Conservation (phyloP, 2,888 invertebrate species). For the Erebia aethiops region DNA sequence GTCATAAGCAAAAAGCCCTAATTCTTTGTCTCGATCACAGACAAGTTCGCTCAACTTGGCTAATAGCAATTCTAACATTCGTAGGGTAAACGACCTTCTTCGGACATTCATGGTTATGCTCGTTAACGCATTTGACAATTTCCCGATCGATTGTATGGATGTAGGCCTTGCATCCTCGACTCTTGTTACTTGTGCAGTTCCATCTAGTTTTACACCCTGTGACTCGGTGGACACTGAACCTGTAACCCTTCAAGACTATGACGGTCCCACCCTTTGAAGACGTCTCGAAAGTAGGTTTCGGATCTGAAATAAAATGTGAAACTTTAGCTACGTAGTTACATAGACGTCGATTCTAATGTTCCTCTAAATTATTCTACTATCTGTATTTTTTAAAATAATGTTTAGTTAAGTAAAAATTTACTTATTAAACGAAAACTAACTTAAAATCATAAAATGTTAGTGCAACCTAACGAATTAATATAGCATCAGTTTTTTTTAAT, state of each 20-base stretch:
- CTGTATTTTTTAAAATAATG: no score
- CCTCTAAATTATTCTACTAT: no score
- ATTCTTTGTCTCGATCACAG: no score
- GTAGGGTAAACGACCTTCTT: neutral
- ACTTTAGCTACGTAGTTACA: neutral
- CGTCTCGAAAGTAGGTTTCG: slow-evolving; percentile 24
- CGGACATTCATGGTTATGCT: slow-evolving; percentile 42
- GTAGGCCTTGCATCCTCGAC: slow-evolving; percentile 46
- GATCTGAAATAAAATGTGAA: slow-evolving; percentile 13
- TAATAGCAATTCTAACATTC: neutral
- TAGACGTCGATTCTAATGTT: no score
- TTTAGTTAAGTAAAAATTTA: no score
- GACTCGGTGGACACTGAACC: slow-evolving; percentile 40
- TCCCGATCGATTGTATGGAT: slow-evolving; percentile 41
- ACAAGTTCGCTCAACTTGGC: no score
- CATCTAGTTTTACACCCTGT: slow-evolving; percentile 34
- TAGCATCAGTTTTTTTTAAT: no score
- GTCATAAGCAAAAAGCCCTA: no score
- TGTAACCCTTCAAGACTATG: slow-evolving; percentile 46
- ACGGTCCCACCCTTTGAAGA: slow-evolving; percentile 38
- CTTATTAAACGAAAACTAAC: no score
- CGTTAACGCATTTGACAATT: slow-evolving; percentile 40
- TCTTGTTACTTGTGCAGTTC: slow-evolving; percentile 29
- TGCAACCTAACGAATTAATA: no score
- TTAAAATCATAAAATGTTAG: no score